Evolutionary conservation across 2,797 vertebrate genomes (phyloP).

Genomic region (Euthynnus affinis): DNA sequence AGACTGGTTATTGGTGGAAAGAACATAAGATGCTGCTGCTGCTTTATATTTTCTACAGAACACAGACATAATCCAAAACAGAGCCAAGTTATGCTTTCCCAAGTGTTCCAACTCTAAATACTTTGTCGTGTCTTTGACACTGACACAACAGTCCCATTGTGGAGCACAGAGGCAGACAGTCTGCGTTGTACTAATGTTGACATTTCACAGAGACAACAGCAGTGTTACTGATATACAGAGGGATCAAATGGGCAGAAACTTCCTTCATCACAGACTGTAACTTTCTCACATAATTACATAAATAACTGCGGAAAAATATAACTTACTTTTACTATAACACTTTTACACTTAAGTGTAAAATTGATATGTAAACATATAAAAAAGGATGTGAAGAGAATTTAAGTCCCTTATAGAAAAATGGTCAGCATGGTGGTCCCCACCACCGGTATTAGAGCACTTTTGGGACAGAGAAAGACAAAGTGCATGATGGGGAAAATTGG

Average conservation of each 20-base stretch:
- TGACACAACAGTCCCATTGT: constrained; percentile 67
- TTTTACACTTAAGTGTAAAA: constrained; percentile 29
- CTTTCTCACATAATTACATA: constrained; percentile 69
- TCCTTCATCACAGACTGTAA: constrained; percentile 29
- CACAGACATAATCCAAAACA: constrained; percentile 34
- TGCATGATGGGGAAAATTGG: background rate
- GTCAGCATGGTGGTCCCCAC: background rate
- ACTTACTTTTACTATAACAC: too few relatives aligned
- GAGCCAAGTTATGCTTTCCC: constrained; percentile 59
- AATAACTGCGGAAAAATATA: constrained; percentile 45
- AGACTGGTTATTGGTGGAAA: background rate
- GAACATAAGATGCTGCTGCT: background rate
- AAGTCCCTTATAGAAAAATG: background rate
- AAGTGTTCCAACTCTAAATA: constrained; percentile 59
- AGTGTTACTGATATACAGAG: constrained; percentile 38
- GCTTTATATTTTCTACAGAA: constrained; percentile 31
- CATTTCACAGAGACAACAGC: constrained; percentile 72
- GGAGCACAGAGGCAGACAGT: constrained; percentile 68
- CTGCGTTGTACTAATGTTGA: constrained; percentile 70
- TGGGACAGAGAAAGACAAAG: background rate
- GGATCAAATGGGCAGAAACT: constrained; percentile 45
- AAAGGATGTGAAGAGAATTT: background rate
- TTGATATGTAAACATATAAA: too few relatives aligned
- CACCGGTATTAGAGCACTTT: background rate
- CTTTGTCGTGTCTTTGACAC: constrained; percentile 55